Conservation (phyloP, 2,113 vertebrate species). For the Hippolais icterina region DNA sequence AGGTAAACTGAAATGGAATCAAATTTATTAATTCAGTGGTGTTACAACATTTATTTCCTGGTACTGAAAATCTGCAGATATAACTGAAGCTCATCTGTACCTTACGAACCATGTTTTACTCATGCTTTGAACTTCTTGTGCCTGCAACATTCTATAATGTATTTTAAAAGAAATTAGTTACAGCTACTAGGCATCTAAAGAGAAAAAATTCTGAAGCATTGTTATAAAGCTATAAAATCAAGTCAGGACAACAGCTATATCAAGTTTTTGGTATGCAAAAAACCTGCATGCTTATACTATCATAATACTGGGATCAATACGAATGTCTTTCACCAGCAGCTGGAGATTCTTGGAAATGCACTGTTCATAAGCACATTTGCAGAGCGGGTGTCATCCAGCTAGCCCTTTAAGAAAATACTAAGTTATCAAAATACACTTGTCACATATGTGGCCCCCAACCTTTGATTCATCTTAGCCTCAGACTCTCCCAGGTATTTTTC, state of each 20-base stretch:
- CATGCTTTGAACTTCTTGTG: background rate
- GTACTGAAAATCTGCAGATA: background rate
- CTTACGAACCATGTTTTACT: background rate
- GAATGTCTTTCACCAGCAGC: background rate
- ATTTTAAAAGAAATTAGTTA: background rate
- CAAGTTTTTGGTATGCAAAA: background rate
- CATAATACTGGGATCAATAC: background rate
- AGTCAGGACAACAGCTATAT: background rate
- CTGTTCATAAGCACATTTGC: background rate
- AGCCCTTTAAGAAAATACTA: background rate
- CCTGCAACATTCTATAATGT: background rate
- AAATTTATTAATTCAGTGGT: background rate
- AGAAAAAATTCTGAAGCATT: background rate
- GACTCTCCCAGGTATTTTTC: background rate
- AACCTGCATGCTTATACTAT: background rate
- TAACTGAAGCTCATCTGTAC: background rate
- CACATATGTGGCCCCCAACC: background rate
- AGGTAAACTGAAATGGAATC: constrained; percentile 77
- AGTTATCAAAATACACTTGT: background rate
- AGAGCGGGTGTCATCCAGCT: background rate
- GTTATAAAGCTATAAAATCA: background rate
- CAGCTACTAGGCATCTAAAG: background rate
- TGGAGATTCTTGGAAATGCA: background rate
- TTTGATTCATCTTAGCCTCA: background rate
- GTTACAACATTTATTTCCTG: background rate